Evolutionary conservation across 1,140 invertebrate species (phyloP), one percentile per base, ranked within the genome.

Genomic region (Trichomalopsis sarcophagae): DNA sequence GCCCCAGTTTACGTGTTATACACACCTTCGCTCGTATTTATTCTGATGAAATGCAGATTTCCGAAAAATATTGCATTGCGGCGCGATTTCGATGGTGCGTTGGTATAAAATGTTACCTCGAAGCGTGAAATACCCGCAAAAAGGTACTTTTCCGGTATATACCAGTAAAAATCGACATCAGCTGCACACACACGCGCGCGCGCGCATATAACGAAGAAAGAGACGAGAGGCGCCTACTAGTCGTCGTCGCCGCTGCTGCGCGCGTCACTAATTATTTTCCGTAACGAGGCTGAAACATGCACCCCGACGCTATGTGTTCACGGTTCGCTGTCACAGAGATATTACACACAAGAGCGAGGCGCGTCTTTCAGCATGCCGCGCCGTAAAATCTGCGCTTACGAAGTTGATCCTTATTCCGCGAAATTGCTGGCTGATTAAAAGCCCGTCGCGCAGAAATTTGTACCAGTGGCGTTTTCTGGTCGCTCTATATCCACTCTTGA

Each of bases 181-280:
- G 27, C 27, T 27, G 27, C 27, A 27, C 27, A 27, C 27, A n/a
- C n/a, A n/a, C n/a, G n/a, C n/a, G 33, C 33, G 33, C 33, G 33
- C 4, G 33, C 4, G 33, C 33, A 4, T 33, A 33, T 33, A 33
- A 33, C 33, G 4, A 33, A 4, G 33, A 33, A 33, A 33, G 33
- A 33, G 33, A 33, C 33, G 33, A 33, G 33, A 33, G 33, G 33
- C 33, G 33, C 33, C n/a, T n/a, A n/a, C 33, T 33, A 33, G 33
- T 87, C 68, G 68, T 47, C 40, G 81, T 27, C 33, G 69, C 17
- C 62, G 55, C 47, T 44, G 30, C 80, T 33, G 33, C 55, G 27
- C 27, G 55, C 74, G 85, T 84, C 75, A 84, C 86, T 88, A 89
- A 89, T 89, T 88, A 89, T 88, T 89, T 89, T 84, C 86, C 77